Evolutionary conservation across 2,888 invertebrate species (phyloP).

Genomic region (Choreutis nemorana): DNA sequence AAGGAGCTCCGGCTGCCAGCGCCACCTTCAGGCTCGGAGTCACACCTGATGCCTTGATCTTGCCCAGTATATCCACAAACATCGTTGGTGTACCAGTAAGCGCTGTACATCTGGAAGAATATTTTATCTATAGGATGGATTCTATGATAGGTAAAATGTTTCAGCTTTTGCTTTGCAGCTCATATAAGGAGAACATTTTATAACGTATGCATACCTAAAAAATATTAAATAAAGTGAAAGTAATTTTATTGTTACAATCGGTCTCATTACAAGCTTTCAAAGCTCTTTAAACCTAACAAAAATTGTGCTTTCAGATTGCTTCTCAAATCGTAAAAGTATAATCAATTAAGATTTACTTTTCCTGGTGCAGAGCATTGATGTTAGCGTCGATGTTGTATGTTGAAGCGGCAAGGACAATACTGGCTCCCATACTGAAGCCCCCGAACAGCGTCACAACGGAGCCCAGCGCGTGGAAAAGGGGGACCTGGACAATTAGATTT

Average conservation of each 20-base stretch:
- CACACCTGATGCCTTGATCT: constrained; percentile 38
- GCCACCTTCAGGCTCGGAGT: constrained; percentile 54
- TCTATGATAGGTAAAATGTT: neutral
- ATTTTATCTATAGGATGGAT: no score
- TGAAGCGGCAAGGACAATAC: constrained; percentile 68
- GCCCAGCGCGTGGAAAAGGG: constrained; percentile 87
- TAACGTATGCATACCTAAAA: no score
- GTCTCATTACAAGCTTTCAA: no score
- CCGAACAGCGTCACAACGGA: constrained; percentile 70
- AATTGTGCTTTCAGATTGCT: no score
- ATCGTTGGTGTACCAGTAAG: constrained; percentile 88
- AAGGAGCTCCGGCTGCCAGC: constrained; percentile 78
- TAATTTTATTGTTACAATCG: no score
- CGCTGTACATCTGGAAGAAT: constrained; percentile 68
- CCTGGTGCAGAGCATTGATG: constrained; percentile 70
- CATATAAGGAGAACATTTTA: no score
- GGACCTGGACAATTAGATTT: constrained; percentile 51
- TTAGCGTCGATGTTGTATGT: constrained; percentile 68
- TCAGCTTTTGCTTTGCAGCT: no score
- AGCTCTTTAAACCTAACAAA: no score
- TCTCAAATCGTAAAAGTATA: no score
- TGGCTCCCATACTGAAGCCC: constrained; percentile 68
- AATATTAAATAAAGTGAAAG: no score
- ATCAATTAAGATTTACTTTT: constrained; percentile 75
- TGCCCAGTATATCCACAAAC: constrained; percentile 77